These are phyloP conservation scores for Cavia porcellus DNA, from an alignment of 2,113 vertebrate species.

Conservation along the genomic window DNA sequence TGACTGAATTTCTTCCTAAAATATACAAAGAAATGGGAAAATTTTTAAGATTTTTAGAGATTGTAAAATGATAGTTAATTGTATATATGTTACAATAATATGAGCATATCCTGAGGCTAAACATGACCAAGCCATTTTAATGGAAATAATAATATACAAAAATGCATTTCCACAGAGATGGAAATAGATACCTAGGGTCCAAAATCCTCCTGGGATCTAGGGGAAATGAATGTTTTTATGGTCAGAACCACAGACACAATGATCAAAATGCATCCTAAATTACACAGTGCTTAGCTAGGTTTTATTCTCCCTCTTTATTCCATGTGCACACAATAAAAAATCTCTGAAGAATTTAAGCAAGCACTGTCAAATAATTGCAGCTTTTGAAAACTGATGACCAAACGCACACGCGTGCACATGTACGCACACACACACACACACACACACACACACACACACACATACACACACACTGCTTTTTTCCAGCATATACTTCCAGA, in stretches of 20 bases:
- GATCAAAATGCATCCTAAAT: background rate
- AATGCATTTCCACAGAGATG: slow-evolving; percentile 1
- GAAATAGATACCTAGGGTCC: background rate
- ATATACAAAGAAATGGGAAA: background rate
- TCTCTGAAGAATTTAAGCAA: slow-evolving; percentile 29
- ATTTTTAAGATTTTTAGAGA: background rate
- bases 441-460: no score
- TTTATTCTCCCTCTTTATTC: background rate
- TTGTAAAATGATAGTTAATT: slow-evolving; percentile 43
- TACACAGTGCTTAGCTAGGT: background rate
- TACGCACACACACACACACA: background rate
- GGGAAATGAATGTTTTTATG: slow-evolving; percentile 49
- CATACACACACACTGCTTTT: background rate
- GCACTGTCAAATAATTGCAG: background rate
- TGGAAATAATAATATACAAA: slow-evolving; percentile 56
- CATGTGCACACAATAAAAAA: background rate
- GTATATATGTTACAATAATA: slow-evolving; percentile 43
- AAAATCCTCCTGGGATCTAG: background rate
- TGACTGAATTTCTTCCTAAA: background rate
- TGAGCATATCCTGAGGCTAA: slow-evolving; percentile 8
- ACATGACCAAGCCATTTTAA: background rate
- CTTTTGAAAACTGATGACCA: background rate
- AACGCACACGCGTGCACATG: background rate
- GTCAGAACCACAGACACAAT: background rate
- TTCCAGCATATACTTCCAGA: no score